A percentile compares a stretch with the other conserved stretches of the same genome.
These are phyloP conservation scores for Oasisia sp. DNA, from an alignment of 2,888 invertebrate genomes.

Conservation along the genomic window DNA sequence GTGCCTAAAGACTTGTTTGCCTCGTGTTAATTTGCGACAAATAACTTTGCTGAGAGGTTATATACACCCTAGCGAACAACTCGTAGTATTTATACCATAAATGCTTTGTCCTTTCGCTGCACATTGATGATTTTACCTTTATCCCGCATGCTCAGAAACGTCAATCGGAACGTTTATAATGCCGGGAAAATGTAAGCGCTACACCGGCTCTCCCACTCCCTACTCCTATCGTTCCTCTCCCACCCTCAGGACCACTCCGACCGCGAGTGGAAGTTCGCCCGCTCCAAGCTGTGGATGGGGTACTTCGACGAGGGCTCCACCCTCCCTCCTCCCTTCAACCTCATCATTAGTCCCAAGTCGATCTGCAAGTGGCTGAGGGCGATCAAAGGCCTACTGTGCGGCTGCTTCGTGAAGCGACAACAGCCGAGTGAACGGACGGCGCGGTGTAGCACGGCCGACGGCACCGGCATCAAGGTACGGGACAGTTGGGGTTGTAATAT, in stretches of 20 bases:
- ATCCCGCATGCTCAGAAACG: too few relatives aligned
- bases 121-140: too few relatives aligned
- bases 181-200: too few relatives aligned
- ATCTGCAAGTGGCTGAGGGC: background rate
- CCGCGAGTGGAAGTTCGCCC: constrained; percentile 71
- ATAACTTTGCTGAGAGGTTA: too few relatives aligned
- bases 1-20: too few relatives aligned
- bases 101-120: too few relatives aligned
- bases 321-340: constrained; percentile 70
- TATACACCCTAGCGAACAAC: too few relatives aligned
- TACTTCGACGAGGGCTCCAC: constrained; percentile 72
- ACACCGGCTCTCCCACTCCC: constrained; percentile 14
- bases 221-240: background rate
- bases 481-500: background rate
- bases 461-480: background rate
- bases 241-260: constrained; percentile 69
- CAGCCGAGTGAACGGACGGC: background rate
- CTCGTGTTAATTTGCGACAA: too few relatives aligned
- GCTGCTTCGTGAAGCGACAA: constrained; percentile 4
- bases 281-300: constrained; percentile 71
- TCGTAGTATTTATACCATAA: too few relatives aligned
- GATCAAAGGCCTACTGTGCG: background rate
- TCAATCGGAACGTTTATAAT: too few relatives aligned
- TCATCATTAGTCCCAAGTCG: constrained; percentile 69
- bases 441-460: background rate